Base-by-base conservation (phyloP, 1,140 invertebrate species). In the Brachionus rubens region DNA sequence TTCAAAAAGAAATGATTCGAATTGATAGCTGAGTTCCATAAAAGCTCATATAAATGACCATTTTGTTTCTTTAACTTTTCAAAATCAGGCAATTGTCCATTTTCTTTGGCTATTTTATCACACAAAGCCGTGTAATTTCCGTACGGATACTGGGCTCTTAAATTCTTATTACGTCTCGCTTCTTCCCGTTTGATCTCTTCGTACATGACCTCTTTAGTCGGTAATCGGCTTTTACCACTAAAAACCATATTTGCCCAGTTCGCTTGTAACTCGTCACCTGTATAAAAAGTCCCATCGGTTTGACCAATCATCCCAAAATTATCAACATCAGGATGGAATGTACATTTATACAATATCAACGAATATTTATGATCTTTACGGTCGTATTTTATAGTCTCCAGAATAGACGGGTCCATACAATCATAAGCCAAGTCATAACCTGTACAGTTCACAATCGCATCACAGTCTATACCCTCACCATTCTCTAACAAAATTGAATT, bases 71-170 rank as follows among this genome's bases (percentile, higher is more conserved):
- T 72, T n/a, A 72, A 26, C 7, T 24, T 14, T 28, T 24, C 48
- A 48, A 72, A 72, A 30, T 72, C 24, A n/a, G 68, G 68, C n/a
- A 72, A 72, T 26, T 40, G 68, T 10, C 19, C 46, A 19, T 19
- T 48, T 30, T 72, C 68, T 50, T 54, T 72, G 12, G 43, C 68
- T n/a, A 72, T 24, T 54, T 48, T 72, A 24, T 72, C 68, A 24
- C 21, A 16, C 46, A 72, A 12, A 48, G 12, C 7, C 21, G 26
- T 28, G n/a, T 72, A 41, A 48, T 48, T 50, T 9, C 68, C 68
- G 28, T 72, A 72, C 0, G 68, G 68, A 28, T 72, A 72, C 21
- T 72, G 68, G n/a, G 68, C n/a, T 19, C 16, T 36, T 36, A 26
- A 16, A 19, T 72, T 72, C 30, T 48, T 72, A 6, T 48, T 40